Evolutionary conservation across 1,140 invertebrate species (phyloP).

Genomic region (Penaeus japonicus): DNA sequence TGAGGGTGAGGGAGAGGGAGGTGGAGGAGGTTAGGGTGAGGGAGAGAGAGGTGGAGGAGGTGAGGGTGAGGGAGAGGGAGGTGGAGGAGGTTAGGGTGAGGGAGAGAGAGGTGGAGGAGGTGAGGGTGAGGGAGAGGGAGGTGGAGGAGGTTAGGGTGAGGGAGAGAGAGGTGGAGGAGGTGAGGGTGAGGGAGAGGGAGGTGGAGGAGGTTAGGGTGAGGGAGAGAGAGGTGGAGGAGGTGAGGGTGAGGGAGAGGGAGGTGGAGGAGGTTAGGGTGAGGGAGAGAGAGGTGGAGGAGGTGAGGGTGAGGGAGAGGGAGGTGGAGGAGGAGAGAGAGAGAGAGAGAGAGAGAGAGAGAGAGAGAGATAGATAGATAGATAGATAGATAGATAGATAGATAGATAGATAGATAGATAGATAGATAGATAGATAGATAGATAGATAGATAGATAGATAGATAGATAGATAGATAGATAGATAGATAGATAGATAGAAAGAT

Average conservation of each 20-base stretch:
- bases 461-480: neutral
- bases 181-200: too few species aligned
- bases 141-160: neutral
- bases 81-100: conserved; percentile 23
- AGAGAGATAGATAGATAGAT: neutral
- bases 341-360: neutral
- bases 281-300: neutral
- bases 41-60: conserved; percentile 9
- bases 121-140: conserved; percentile 21
- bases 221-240: neutral
- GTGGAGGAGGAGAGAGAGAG: neutral
- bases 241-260: neutral
- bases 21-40: neutral
- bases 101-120: conserved; percentile 31
- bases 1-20: neutral
- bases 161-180: neutral
- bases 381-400: neutral
- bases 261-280: neutral
- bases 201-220: too few species aligned
- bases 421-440: neutral
- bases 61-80: neutral
- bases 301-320: neutral
- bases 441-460: neutral
- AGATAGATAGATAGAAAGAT: too few species aligned
- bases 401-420: neutral